Conservation (phyloP, 2,888 invertebrate genomes). For the Drosophila barbarae region DNA sequence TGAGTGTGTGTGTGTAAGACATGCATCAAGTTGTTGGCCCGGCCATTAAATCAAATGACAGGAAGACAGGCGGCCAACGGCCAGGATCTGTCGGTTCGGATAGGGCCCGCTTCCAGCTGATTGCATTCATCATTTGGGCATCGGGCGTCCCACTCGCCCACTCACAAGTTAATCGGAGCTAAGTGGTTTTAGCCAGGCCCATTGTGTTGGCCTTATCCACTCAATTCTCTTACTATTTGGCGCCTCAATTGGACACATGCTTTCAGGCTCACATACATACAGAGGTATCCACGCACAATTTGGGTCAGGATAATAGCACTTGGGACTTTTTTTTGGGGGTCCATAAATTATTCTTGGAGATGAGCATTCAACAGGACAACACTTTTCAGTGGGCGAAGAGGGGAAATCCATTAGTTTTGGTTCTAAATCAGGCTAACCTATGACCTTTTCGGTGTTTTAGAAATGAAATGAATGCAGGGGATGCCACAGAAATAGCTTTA, state of each 20-base stretch:
- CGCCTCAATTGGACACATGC: slow-evolving; percentile 35
- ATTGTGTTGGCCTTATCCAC: slow-evolving; percentile 60
- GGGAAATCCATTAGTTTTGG: slow-evolving; percentile 11
- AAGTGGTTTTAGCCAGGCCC: slow-evolving; percentile 61
- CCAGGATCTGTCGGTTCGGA: slow-evolving; percentile 23
- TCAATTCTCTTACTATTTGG: slow-evolving; percentile 30
- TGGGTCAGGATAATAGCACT: slow-evolving; percentile 29
- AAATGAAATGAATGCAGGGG: neutral
- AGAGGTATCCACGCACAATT: neutral
- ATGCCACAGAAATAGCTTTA: neutral
- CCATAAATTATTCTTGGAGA: slow-evolving; percentile 21
- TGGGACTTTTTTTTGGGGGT: neutral
- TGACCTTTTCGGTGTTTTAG: neutral
- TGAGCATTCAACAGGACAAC: slow-evolving; percentile 15
- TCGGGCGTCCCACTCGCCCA: slow-evolving; percentile 13
- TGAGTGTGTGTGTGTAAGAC: slow-evolving; percentile 10
- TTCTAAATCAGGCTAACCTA: slow-evolving; percentile 4
- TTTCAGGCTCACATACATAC: slow-evolving; percentile 7
- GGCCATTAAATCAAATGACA: slow-evolving; percentile 66
- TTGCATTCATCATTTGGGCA: slow-evolving; percentile 61
- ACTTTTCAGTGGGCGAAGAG: neutral
- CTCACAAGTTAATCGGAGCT: slow-evolving; percentile 63
- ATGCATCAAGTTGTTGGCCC: slow-evolving; percentile 57
- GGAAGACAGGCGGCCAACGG: slow-evolving; percentile 44
- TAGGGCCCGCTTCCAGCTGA: slow-evolving; percentile 51